phyloP scores from a whole-genome alignment of 2,113 vertebrate genomes.

The Desmodus rotundus region DNA sequence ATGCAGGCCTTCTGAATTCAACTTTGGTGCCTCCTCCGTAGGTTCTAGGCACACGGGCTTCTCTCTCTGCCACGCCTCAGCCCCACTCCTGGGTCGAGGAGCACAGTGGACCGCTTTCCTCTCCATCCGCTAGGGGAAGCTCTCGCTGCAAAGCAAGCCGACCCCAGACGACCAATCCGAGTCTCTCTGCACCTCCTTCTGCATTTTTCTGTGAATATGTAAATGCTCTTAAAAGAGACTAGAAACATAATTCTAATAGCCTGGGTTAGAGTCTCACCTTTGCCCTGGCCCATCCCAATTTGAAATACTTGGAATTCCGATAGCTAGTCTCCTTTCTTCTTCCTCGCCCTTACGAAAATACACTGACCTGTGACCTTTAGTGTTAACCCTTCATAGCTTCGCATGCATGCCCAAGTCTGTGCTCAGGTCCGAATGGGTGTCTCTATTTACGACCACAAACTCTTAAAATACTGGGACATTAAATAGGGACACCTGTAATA shows the following conservation, averaged over 20 bases:
- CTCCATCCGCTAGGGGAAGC: no score
- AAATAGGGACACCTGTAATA: no score
- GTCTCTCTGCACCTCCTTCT: not conserved
- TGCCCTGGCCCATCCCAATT: not conserved
- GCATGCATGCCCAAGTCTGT: not conserved
- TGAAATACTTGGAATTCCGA: not conserved
- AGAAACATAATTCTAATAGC: not conserved
- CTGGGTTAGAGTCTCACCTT: not conserved
- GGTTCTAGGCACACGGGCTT: not conserved
- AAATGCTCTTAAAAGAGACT: not conserved
- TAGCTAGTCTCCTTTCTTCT: not conserved
- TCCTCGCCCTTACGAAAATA: not conserved
- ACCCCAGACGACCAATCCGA: no score
- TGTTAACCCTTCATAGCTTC: not conserved
- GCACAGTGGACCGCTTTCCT: fast-evolving
- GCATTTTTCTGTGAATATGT: not conserved
- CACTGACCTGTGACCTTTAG: not conserved
- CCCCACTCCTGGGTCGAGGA: not conserved
- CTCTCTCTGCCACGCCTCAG: not conserved
- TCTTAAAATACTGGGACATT: not conserved
- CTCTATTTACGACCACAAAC: not conserved
- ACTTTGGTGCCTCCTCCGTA: not conserved
- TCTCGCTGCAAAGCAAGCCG: not conserved
- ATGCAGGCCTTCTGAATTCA: not conserved
- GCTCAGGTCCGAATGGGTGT: not conserved